Evolutionary conservation across 2,888 invertebrate species (phyloP), one percentile per base, ranked within the genome.

Genomic region (Hyposoter dolosus): DNA sequence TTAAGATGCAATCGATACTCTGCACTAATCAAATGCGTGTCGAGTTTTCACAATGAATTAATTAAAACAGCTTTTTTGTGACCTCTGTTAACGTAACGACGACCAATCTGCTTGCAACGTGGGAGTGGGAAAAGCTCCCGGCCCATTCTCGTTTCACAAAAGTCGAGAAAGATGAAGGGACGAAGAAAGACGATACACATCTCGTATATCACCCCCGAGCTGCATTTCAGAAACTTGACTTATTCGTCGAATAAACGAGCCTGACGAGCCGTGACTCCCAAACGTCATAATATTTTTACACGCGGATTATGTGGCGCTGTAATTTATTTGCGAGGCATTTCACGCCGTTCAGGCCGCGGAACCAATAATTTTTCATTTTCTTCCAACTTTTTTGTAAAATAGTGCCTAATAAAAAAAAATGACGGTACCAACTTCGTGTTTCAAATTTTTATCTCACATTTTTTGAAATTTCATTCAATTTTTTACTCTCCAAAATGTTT

Each of bases 201-300:
- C 23, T 76, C 40, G 19, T 40, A 23, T 23, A 50, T 43, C 45
- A 69, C 28, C 6, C 35, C 35, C n/a, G 45, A 53, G 50, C 63
- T 40, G 40, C 45, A 68, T 74, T 78, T 79, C 45, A 9, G 32
- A 72, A 83, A 68, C 35, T 68, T 68, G 74, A 83, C 60, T 83
- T 74, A 60, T 79, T 60, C 56, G 32, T 45, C 35, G 82, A 79
- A 82, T 79, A 85, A 82, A 85, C 71, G 72, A 47, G 50, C 40
- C 69, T 63, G 79, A 79, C 56, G 82, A 82, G 71, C 50, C 82
- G 69, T 82, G 71, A 85, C 60, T 74, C 50, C 23, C 66, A 72
- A 81, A 86, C 81, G 81, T 86, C 86, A 86, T 71, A 86, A 86
- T 86, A 86, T 86, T 83, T 83, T 63, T 66, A 81, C 68, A 78